These are phyloP conservation scores for Lophotriccus pileatus DNA, from an alignment of 2,797 vertebrate species.

Conservation along the genomic window DNA sequence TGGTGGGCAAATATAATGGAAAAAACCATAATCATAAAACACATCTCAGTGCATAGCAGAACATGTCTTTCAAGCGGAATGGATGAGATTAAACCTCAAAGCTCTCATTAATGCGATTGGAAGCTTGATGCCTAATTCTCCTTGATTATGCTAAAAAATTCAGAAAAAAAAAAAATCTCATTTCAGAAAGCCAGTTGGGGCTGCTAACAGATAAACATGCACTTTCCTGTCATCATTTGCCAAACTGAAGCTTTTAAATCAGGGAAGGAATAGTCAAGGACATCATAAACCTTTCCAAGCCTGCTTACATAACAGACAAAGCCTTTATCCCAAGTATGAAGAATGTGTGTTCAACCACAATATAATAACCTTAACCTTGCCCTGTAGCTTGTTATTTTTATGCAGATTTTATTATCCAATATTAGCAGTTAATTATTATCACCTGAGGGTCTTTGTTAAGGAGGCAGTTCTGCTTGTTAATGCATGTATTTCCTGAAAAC, in stretches of 20 bases:
- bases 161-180: neutral
- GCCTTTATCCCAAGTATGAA: slow-evolving; percentile 29
- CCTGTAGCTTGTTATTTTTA: slow-evolving; percentile 44
- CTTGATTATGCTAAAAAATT: slow-evolving; percentile 57
- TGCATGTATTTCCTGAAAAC: neutral
- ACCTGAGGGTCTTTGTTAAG: slow-evolving; percentile 13
- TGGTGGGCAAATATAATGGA: neutral
- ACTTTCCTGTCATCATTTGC: slow-evolving; percentile 55
- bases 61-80: slow-evolving; percentile 28
- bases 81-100: slow-evolving; percentile 59
- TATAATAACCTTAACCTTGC: slow-evolving; percentile 32
- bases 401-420: slow-evolving; percentile 54
- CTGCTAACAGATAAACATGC: slow-evolving; percentile 32
- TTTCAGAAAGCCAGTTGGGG: slow-evolving; percentile 36
- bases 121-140: slow-evolving; percentile 53
- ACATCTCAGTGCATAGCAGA: slow-evolving; percentile 13
- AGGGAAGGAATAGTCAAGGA: slow-evolving; percentile 49
- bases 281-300: slow-evolving; percentile 44
- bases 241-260: slow-evolving; percentile 59
- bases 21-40: slow-evolving; percentile 23
- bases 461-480: neutral
- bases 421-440: slow-evolving; percentile 55
- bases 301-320: slow-evolving; percentile 56
- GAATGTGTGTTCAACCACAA: neutral
- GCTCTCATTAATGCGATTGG: slow-evolving; percentile 44